phyloP scores from a whole-genome alignment of 2,797 vertebrate species.

The Trachops cirrhosus region DNA sequence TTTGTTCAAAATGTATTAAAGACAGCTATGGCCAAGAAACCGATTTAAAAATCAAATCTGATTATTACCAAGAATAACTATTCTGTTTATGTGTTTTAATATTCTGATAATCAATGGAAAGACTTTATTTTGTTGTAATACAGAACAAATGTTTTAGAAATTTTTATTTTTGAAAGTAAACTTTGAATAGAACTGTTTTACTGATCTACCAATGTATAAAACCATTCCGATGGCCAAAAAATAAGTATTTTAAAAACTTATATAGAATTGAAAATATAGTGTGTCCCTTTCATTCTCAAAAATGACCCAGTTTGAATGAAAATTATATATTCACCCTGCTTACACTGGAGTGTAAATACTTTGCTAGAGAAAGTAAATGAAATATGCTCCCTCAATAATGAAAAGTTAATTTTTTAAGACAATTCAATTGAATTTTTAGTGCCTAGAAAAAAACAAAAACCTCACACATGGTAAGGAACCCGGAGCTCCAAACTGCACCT shows the following conservation, averaged over 20 bases:
- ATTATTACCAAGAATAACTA: constrained; percentile 25
- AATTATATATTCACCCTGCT: neutral
- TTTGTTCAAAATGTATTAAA: constrained; percentile 12
- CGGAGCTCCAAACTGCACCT: neutral
- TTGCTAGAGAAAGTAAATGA: constrained; percentile 17
- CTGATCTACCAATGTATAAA: constrained; percentile 27
- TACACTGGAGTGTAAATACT: neutral
- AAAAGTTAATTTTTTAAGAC: neutral
- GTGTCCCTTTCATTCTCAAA: constrained; percentile 9
- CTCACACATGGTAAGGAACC: constrained; percentile 13
- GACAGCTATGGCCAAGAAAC: neutral
- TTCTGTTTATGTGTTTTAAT: neutral
- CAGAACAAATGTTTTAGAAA: neutral
- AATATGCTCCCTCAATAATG: neutral
- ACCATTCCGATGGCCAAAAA: neutral
- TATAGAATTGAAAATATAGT: constrained; percentile 10
- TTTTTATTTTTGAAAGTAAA: constrained; percentile 21
- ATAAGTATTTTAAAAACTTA: neutral
- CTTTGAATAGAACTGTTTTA: neutral
- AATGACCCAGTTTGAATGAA: constrained; percentile 6
- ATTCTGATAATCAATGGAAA: constrained; percentile 14
- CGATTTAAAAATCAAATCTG: neutral
- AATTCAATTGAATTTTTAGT: constrained; percentile 25
- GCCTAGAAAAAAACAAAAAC: neutral
- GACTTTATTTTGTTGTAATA: neutral